Conservation (phyloP, 2,888 invertebrate genomes). For the Aelia acuminata region DNA sequence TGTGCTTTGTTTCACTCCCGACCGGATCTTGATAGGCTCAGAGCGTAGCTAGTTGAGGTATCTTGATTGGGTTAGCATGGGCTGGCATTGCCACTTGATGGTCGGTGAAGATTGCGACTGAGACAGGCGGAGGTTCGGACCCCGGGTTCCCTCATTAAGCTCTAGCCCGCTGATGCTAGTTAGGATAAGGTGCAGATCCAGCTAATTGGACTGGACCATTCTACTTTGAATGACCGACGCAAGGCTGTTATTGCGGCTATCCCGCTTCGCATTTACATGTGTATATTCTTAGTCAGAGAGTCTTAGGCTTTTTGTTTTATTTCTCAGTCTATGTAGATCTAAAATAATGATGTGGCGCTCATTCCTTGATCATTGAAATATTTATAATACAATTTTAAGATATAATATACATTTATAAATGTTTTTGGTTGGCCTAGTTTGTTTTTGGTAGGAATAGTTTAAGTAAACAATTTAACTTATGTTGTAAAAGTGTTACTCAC, state of each 20-base stretch:
- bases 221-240: conserved; percentile 15
- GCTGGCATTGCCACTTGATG: conserved; percentile 16
- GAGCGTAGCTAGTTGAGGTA: background rate
- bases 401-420: no score
- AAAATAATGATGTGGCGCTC: background rate
- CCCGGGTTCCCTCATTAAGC: conserved; percentile 36
- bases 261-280: background rate
- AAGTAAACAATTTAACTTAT: no score
- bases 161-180: conserved; percentile 7
- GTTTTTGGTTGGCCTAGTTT: no score
- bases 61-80: conserved; percentile 1
- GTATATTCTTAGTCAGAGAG: background rate
- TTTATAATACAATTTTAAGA: no score
- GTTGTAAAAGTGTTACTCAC: no score
- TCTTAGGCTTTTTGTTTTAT: background rate
- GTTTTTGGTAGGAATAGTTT: no score
- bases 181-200: conserved; percentile 23
- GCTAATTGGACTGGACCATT: conserved; percentile 27
- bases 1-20: background rate
- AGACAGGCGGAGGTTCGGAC: background rate
- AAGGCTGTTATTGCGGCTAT: background rate
- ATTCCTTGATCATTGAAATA: no score
- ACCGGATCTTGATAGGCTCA: background rate
- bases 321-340: background rate
- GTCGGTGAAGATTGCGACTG: background rate